Conservation (phyloP, 1,140 invertebrate species). For the Coboldia fuscipes region DNA sequence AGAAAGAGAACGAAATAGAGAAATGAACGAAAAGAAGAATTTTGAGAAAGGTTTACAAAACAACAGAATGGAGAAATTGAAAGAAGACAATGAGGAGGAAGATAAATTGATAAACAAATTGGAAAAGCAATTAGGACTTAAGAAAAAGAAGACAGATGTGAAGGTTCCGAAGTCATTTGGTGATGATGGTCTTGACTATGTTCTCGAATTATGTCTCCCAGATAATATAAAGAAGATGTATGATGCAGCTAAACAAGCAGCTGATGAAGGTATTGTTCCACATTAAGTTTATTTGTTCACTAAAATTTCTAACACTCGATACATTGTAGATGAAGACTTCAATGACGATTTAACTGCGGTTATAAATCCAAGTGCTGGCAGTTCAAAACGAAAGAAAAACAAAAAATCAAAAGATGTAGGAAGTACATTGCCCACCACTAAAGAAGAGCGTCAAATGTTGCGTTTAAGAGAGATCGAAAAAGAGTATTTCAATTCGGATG, state of each 20-base stretch:
- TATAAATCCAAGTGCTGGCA: too few species aligned
- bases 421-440: slow-evolving; percentile 6
- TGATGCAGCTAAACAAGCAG: slow-evolving; percentile 36
- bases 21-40: slow-evolving; percentile 23
- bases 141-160: slow-evolving; percentile 54
- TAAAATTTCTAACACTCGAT: too few species aligned
- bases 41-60: slow-evolving; percentile 29
- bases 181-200: slow-evolving; percentile 73
- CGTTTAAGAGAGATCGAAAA: neutral
- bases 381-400: slow-evolving; percentile 7
- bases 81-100: slow-evolving; percentile 52
- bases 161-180: slow-evolving; percentile 54
- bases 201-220: slow-evolving; percentile 62
- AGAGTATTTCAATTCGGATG: slow-evolving; percentile 1
- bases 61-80: slow-evolving; percentile 34
- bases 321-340: slow-evolving; percentile 44
- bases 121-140: slow-evolving; percentile 65
- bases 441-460: slow-evolving; percentile 4
- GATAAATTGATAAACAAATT: slow-evolving; percentile 57
- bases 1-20: slow-evolving; percentile 15
- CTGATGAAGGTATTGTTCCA: slow-evolving; percentile 25
- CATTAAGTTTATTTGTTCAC: too few species aligned
- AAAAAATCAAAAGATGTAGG: slow-evolving; percentile 13
- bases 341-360: slow-evolving; percentile 34
- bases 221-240: slow-evolving; percentile 39